Conservation (phyloP, 2,888 invertebrate genomes). For the Andrena dorsata region DNA sequence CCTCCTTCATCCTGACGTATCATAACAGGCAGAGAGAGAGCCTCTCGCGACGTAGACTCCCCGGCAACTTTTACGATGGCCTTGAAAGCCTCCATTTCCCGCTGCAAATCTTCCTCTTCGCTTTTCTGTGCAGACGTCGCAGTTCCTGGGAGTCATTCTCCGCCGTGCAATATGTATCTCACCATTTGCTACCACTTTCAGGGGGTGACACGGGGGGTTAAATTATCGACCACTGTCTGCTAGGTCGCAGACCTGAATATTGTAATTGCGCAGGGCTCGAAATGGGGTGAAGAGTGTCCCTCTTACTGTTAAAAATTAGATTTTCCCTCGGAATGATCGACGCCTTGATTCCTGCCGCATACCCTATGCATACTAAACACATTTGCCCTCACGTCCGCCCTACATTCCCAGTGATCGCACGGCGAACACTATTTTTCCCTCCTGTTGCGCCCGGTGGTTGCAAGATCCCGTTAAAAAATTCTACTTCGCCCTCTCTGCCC, state of each 20-base stretch:
- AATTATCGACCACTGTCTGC: too few relatives aligned
- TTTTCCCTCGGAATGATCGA: neutral
- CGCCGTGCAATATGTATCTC: conserved; percentile 5
- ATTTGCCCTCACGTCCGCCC: neutral
- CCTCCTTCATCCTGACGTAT: conserved; percentile 47
- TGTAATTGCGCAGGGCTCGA: too few relatives aligned
- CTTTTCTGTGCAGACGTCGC: conserved; percentile 7
- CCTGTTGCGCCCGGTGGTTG: conserved; percentile 10
- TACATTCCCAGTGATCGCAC: conserved; percentile 4
- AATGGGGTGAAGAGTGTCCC: too few relatives aligned
- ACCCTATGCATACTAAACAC: neutral
- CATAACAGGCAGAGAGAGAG: neutral
- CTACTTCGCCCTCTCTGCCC: conserved; percentile 4
- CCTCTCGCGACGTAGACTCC: neutral
- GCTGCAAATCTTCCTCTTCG: conserved; percentile 1
- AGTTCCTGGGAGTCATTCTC: neutral
- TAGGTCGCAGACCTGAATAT: too few relatives aligned
- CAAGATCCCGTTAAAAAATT: conserved; percentile 32
- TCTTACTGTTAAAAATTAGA: too few relatives aligned
- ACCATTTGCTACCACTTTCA: too few relatives aligned
- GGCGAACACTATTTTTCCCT: conserved; percentile 14
- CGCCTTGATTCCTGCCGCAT: neutral
- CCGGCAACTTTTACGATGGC: conserved; percentile 27
- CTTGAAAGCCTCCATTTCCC: conserved; percentile 11
- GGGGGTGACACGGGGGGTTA: too few relatives aligned